Evolutionary conservation across 2,797 vertebrate genomes (phyloP), one percentile per base, ranked within the genome.

Genomic region (Sitta carolinensis): DNA sequence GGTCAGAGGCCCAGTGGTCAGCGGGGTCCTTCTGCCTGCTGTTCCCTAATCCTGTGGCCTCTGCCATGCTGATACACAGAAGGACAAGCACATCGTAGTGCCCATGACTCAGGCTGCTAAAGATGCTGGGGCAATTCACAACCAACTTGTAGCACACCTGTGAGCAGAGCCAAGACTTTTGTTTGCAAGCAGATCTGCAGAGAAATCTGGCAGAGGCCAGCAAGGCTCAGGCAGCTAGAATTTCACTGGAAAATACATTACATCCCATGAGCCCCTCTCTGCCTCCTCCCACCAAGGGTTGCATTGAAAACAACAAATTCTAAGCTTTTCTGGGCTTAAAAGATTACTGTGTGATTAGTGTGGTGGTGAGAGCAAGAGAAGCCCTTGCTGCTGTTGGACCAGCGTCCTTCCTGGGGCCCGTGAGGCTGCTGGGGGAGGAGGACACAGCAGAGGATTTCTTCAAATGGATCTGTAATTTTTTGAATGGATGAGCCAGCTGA

Each of bases 311-410:
- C 85, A 91, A 91, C 69, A 75, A 79, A 85, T 58, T 68, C 57
- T 68, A 85, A 94, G 87, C 91, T 84, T 63, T 94, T 84, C 76
- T 16, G 27, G 40, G 51, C 77, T 96, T 95, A 93, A 95, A 73
- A 94, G 90, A 93, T 95, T 94, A 91, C 70, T 58, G 40, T 48
- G 82, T 88, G 83, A 93, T 96, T 78, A 91, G 29, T 21, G 54
- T 74, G 62, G 58, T 48, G 51, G 54, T 26, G 62, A 94, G 85
- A 88, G 85, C 62, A 78, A 75, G 80, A 83, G 87, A 66, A 94
- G 59, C 62, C 55, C 66, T 86, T 0, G 0, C 27, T 86, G 82
- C 69, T 66, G 59, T 48, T 73, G 77, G 79, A 58, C 27, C 3
- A 2, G 57, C 68, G 69, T 68, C 66, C 40, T 88, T 66, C 17